Evolutionary conservation across 2,797 vertebrate genomes (phyloP).

Genomic region (Aphelocoma californica): DNA sequence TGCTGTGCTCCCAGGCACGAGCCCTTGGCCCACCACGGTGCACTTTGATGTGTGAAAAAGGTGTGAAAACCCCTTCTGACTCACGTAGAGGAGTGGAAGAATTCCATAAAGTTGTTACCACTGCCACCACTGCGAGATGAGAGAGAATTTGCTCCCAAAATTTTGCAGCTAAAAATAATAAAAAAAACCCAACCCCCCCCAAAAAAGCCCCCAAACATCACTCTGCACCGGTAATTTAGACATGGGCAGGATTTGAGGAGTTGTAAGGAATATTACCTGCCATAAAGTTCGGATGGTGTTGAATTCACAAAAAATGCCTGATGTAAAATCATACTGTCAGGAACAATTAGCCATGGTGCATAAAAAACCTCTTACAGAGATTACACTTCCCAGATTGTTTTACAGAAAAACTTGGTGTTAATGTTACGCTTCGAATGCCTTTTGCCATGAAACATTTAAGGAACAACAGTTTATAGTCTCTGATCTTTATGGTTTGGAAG

Average conservation of each 20-base stretch:
- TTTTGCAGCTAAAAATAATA: neutral
- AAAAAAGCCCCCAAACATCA: neutral
- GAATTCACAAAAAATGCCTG: slow-evolving; percentile 49
- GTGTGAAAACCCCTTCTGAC: neutral
- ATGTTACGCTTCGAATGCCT: slow-evolving; percentile 68
- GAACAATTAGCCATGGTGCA: slow-evolving; percentile 66
- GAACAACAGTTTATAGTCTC: slow-evolving; percentile 68
- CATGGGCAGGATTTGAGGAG: neutral
- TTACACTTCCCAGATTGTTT: slow-evolving; percentile 70
- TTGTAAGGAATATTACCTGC: slow-evolving; percentile 47
- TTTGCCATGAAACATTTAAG: slow-evolving; percentile 68
- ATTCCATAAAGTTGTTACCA: neutral
- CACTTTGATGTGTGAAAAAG: neutral
- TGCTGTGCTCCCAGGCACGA: neutral
- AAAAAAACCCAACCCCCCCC: no score
- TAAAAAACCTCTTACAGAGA: slow-evolving; percentile 68
- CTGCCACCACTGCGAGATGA: neutral
- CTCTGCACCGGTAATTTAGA: slow-evolving; percentile 31
- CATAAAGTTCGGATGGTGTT: slow-evolving; percentile 48
- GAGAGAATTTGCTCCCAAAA: neutral
- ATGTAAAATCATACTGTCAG: slow-evolving; percentile 61
- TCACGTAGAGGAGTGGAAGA: neutral
- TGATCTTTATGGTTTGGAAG: slow-evolving; percentile 70
- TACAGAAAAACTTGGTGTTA: slow-evolving; percentile 68
- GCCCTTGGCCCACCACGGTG: rapidly evolving